phyloP scores from a whole-genome alignment of 2,888 invertebrate species.

The Timandra comae region DNA sequence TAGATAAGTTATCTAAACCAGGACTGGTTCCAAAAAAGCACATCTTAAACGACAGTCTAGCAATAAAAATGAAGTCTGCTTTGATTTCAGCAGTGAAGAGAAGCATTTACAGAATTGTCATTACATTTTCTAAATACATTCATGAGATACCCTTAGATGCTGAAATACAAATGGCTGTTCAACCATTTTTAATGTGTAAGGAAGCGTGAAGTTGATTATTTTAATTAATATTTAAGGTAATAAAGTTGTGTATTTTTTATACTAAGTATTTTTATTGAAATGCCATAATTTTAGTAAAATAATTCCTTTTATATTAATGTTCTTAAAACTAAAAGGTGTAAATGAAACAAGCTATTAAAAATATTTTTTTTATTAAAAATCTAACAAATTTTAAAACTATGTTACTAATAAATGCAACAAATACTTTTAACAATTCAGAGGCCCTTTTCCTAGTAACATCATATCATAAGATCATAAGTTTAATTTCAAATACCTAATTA shows the following conservation, averaged over 20 bases:
- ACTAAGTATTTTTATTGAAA: constrained; percentile 7
- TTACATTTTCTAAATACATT: constrained; percentile 81
- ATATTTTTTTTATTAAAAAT: too few species aligned
- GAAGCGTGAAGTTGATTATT: constrained; percentile 70
- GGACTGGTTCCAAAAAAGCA: constrained; percentile 79
- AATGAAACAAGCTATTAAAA: too few species aligned
- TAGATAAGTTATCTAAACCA: constrained; percentile 83
- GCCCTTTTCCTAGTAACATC: too few species aligned
- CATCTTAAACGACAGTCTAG: constrained; percentile 76
- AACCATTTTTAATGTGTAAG: constrained; percentile 78
- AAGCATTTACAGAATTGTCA: constrained; percentile 83
- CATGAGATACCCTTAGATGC: constrained; percentile 79
- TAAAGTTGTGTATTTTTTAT: constrained; percentile 16
- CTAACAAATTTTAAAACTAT: too few species aligned
- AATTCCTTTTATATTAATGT: too few species aligned
- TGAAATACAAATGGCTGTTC: constrained; percentile 77
- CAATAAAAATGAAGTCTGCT: constrained; percentile 78
- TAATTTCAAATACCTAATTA: too few species aligned
- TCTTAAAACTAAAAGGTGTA: too few species aligned
- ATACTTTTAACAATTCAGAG: too few species aligned
- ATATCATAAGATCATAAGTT: too few species aligned
- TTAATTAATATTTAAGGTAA: constrained; percentile 3
- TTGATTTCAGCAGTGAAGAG: constrained; percentile 81
- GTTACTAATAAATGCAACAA: too few species aligned
- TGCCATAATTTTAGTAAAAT: background rate